phyloP scores from a whole-genome alignment of 2,113 vertebrate genomes.

The Galemys pyrenaicus region DNA sequence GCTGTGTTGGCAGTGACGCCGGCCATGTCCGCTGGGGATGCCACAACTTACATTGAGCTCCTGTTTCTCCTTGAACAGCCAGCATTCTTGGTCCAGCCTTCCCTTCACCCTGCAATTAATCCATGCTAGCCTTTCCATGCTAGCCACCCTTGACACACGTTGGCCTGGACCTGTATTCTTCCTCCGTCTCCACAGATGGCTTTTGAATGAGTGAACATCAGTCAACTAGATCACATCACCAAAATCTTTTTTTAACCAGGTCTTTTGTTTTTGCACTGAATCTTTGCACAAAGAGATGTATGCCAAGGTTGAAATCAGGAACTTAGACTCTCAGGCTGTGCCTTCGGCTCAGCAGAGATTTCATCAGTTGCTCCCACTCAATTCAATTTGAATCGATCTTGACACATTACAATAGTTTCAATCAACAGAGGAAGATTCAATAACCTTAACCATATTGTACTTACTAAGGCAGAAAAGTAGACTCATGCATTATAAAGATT shows the following conservation, averaged over 20 bases:
- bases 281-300: background rate
- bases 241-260: background rate
- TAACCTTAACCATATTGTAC: conserved; percentile 49
- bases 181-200: background rate
- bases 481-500: conserved; percentile 63
- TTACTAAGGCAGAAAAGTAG: conserved; percentile 62
- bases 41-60: background rate
- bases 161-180: background rate
- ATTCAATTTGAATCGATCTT: conserved; percentile 54
- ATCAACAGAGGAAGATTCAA: conserved; percentile 62
- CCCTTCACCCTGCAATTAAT: background rate
- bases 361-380: background rate
- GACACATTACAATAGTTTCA: conserved; percentile 63
- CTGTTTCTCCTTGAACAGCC: background rate
- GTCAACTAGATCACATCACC: background rate
- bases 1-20: no score
- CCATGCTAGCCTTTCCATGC: no score
- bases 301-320: background rate
- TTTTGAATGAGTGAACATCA: background rate
- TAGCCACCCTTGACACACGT: background rate
- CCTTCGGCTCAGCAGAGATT: conserved; percentile 1
- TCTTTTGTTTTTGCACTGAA: conserved; percentile 26
- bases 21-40: background rate
- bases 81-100: background rate
- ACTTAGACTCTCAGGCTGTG: background rate